These are phyloP conservation scores for Leguminivora glycinivorella DNA, from an alignment of 1,140 invertebrate species.

Conservation along the genomic window DNA sequence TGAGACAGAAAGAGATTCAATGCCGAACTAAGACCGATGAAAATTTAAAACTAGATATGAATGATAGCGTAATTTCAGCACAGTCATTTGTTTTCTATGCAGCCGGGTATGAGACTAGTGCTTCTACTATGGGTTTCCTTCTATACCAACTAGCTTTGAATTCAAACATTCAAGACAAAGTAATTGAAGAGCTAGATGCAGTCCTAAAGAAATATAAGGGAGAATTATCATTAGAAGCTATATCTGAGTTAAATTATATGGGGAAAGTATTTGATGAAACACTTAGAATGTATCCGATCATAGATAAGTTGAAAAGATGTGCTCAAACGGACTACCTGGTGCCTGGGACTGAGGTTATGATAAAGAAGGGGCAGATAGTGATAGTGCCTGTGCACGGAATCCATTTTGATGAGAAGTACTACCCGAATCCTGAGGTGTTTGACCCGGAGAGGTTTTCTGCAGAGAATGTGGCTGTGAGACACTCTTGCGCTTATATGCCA, in stretches of 20 bases:
- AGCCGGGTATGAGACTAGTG: constrained; percentile 58
- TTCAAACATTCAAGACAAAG: constrained; percentile 62
- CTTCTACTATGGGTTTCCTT: constrained; percentile 43
- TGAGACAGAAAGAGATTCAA: constrained; percentile 54
- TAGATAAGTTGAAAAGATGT: constrained; percentile 48
- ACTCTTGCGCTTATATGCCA: background rate
- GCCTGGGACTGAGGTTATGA: constrained; percentile 1
- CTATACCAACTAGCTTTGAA: constrained; percentile 65
- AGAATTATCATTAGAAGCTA: constrained; percentile 58
- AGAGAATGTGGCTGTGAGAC: background rate
- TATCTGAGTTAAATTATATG: constrained; percentile 74
- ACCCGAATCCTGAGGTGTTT: constrained; percentile 22
- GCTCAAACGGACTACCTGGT: background rate
- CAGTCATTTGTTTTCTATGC: constrained; percentile 65
- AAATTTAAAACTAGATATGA: constrained; percentile 39
- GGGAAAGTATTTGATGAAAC: constrained; percentile 70
- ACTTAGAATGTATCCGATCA: constrained; percentile 80
- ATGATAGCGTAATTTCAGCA: constrained; percentile 52
- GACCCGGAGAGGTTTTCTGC: constrained; percentile 17
- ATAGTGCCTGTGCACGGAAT: constrained; percentile 1
- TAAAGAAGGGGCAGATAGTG: constrained; percentile 2
- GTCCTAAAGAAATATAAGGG: constrained; percentile 64
- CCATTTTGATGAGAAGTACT: constrained; percentile 15
- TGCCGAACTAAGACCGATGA: constrained; percentile 30
- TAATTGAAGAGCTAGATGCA: constrained; percentile 56